Base-by-base conservation (phyloP, 1,140 invertebrate species). In the Sinella curviseta region DNA sequence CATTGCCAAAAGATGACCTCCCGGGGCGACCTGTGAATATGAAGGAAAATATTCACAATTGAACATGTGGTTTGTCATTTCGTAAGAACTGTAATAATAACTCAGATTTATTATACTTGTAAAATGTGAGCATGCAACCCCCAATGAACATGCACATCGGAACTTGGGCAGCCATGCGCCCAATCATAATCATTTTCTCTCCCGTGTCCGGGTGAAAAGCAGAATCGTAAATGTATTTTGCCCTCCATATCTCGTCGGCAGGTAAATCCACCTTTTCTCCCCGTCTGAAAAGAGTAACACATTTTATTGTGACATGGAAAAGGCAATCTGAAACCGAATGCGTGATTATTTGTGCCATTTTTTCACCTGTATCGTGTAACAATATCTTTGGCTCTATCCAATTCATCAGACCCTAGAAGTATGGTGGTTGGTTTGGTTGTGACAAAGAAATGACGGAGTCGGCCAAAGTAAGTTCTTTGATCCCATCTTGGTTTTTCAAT, bases 1-100 rank as follows among this genome's bases (percentile, higher is more conserved):
- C 97, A 99, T 88, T 99, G 98, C 97, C 97, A 99, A 88, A 99
- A 99, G 20, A 99, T 92, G 60, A 99, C 95, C 28, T 95, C 95
- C 70, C 93, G 92, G 35, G 94, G 93, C 1, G 96, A 95, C 87
- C 96, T 98, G 86, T 36, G 89, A 88, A 80, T 82, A 86, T 86
- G 67, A 57, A 70, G 78, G 74, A 79, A 26, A 80, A n/a, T n/a
- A n/a, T n/a, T n/a, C n/a, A n/a, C n/a, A n/a, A n/a, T n/a, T n/a
- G n/a, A n/a, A n/a, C n/a, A n/a, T n/a, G n/a, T n/a, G n/a, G n/a
- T n/a, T n/a, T n/a, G n/a, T n/a, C n/a, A n/a, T n/a, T n/a, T n/a
- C n/a, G n/a, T n/a, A n/a, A n/a, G n/a, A n/a, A n/a, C n/a, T n/a
- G n/a, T n/a, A n/a, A n/a, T n/a, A n/a, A n/a, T n/a, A n/a, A n/a